phyloP scores from a whole-genome alignment of 2,888 invertebrate genomes.

The Amphipyra tragopoginis region DNA sequence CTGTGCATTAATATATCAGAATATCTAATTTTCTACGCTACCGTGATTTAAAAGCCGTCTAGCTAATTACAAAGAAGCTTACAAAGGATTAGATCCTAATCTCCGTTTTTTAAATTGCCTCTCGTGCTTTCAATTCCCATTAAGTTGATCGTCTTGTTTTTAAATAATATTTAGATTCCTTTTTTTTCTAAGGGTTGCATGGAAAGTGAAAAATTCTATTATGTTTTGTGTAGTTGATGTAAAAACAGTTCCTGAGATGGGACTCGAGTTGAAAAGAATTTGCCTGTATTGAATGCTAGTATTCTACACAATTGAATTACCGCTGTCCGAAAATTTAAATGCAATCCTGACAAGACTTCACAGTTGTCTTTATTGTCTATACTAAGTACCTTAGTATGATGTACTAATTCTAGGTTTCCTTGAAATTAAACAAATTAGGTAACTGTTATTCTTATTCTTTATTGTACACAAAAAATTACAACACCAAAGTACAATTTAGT shows the following conservation, averaged over 20 bases:
- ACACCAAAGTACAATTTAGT: too few species aligned
- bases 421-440: too few species aligned
- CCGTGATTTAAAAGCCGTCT: conserved; percentile 29
- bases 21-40: neutral
- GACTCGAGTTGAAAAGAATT: neutral
- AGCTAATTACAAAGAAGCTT: conserved; percentile 51
- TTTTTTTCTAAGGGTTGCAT: conserved; percentile 68
- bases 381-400: too few species aligned
- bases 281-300: too few species aligned
- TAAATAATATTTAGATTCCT: conserved; percentile 66
- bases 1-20: too few species aligned
- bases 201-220: conserved; percentile 72
- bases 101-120: conserved; percentile 57
- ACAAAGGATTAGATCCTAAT: conserved; percentile 62
- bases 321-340: too few species aligned
- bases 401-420: too few species aligned
- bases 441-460: too few species aligned
- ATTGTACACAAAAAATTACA: too few species aligned
- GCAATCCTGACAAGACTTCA: too few species aligned
- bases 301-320: too few species aligned
- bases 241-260: neutral
- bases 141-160: conserved; percentile 54
- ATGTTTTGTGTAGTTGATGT: conserved; percentile 16
- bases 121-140: conserved; percentile 62
- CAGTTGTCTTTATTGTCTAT: too few species aligned